Evolutionary conservation across 2,888 invertebrate genomes (phyloP).

Genomic region (Desoria tigrina): DNA sequence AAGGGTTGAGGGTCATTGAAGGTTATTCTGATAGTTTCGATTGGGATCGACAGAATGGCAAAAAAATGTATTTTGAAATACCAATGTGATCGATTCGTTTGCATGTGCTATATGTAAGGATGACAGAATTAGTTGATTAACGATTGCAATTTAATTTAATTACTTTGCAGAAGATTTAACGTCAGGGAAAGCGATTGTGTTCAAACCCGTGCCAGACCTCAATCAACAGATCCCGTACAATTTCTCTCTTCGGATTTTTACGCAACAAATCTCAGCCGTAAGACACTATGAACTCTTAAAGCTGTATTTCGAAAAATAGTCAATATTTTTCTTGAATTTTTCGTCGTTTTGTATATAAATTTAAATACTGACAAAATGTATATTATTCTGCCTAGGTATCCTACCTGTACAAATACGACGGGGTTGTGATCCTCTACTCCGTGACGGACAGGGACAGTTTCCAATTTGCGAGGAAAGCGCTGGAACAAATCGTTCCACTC

Average conservation of each 20-base stretch:
- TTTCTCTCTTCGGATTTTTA: constrained; percentile 33
- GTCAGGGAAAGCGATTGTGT: constrained; percentile 29
- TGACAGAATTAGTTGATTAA: too few species aligned
- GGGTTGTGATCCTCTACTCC: constrained; percentile 40
- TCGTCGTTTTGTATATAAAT: background rate
- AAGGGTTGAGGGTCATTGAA: too few species aligned
- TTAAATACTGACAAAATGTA: background rate
- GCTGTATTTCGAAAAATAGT: too few species aligned
- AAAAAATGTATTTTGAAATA: too few species aligned
- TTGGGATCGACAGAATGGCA: too few species aligned
- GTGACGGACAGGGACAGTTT: constrained; percentile 41
- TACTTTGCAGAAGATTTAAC: constrained; percentile 33
- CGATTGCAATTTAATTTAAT: too few species aligned
- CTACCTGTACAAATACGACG: constrained; percentile 46
- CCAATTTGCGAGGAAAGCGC: constrained; percentile 34
- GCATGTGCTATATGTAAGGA: too few species aligned
- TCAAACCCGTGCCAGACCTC: constrained; percentile 28
- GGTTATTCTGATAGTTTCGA: too few species aligned
- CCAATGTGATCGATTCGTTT: too few species aligned
- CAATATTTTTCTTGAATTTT: background rate
- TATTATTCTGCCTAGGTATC: constrained; percentile 23
- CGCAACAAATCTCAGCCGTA: constrained; percentile 37
- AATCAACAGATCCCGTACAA: constrained; percentile 27
- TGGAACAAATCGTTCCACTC: constrained; percentile 26
- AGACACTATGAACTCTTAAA: too few species aligned